Base-by-base conservation (phyloP, 1,140 invertebrate species). In the Drosophila saltans region DNA sequence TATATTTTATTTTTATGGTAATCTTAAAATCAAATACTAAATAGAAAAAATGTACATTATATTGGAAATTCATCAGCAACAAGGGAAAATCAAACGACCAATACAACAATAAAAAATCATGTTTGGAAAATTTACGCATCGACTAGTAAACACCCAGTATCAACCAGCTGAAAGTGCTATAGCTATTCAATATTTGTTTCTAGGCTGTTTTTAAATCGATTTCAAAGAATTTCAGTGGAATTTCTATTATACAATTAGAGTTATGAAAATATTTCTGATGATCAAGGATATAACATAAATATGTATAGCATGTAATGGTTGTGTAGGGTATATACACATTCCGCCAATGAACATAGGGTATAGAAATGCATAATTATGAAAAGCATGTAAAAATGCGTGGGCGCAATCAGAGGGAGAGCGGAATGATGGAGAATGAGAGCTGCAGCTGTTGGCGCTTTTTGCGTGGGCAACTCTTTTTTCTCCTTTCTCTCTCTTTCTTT, bases 51-150 rank as follows among this genome's bases (percentile, higher is more conserved):
- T 78, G 71, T 66, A 64, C 72, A 86, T 76, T 82, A 72, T 65
- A 88, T 85, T 85, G 79, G 43, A 79, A 85, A 88, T 60, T 56
- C 79, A 88, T 88, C 78, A 80, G 66, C 72, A 78, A 78, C 75
- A 52, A 52, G 45, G 7, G 45, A 52, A 48, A 52, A 81, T 79
- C 76, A 88, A 83, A 77, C 76, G 7, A 52, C 45, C 24, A 66
- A 75, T 68, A 56, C 52, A 75, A 61, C 63, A 67, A 74, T 57
- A 64, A 48, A 66, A 43, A 11, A 24, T 59, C 6, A n/a, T 2
- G 26, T n/a, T 26, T 8, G 28, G 2, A 30, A 24, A 48, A 2
- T 7, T 24, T 26, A 26, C 0, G 21, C 16, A 9, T 26, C n/a
- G 45, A 52, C 45, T 52, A 26, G 3, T 2, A 26, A 26, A 4